Evolutionary conservation across 92 coral and sea anemone species (phyloP).

Genomic region (Parazoanthus swiftii): DNA sequence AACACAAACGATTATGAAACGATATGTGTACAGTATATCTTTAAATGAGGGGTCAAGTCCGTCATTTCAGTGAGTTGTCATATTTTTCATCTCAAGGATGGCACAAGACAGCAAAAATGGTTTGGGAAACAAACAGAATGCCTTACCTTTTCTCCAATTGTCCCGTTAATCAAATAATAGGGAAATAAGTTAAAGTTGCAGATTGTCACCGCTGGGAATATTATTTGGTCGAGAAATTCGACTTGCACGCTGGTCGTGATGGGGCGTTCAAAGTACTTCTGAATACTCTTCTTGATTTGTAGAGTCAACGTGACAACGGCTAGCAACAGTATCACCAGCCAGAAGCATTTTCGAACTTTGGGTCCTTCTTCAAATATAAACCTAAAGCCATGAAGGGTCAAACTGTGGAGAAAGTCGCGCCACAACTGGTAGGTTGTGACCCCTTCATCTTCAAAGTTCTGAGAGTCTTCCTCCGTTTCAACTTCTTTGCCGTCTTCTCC

Average conservation of each 20-base stretch:
- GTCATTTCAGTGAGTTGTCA: neutral
- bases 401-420: constrained; percentile 92
- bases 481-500: constrained; percentile 49
- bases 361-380: constrained; percentile 91
- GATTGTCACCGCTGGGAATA: constrained; percentile 93
- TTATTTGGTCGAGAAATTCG: constrained; percentile 88
- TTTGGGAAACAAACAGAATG: neutral
- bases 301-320: constrained; percentile 79
- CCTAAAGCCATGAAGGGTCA: constrained; percentile 95
- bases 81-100: neutral
- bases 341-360: constrained; percentile 75
- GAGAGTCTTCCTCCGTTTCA: neutral
- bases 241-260: constrained; percentile 96
- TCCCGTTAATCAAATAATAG: constrained; percentile 88
- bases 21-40: too few relatives aligned
- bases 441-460: constrained; percentile 49
- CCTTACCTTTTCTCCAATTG: constrained; percentile 96
- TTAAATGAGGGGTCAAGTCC: neutral
- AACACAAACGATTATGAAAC: neutral
- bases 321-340: constrained; percentile 72
- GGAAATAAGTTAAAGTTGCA: constrained; percentile 96
- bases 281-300: constrained; percentile 87
- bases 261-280: constrained; percentile 93
- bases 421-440: constrained; percentile 65
- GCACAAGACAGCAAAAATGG: neutral